Conservation (phyloP, 2,113 vertebrate species). For the Hemiscyllium ocellatum region DNA sequence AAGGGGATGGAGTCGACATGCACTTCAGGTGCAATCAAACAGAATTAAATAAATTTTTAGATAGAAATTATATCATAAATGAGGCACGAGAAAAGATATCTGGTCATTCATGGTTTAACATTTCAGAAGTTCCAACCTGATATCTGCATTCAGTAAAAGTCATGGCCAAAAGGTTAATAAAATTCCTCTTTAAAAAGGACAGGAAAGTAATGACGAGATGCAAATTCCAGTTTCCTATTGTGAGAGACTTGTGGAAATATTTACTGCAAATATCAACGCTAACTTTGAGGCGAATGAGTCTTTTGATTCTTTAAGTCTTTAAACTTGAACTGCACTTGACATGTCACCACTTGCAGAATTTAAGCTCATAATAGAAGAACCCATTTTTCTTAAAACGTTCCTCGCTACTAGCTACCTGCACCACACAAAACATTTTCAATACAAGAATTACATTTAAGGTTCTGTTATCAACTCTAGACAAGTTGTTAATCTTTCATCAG, state of each 20-base stretch:
- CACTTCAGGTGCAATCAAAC: background rate
- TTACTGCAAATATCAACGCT: background rate
- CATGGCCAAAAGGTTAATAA: background rate
- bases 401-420: background rate
- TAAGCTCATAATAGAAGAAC: background rate
- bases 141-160: background rate
- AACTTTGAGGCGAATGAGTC: background rate
- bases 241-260: too few relatives aligned
- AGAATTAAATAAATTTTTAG: background rate
- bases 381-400: background rate
- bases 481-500: too few relatives aligned
- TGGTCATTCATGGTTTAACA: background rate
- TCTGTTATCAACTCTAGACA: background rate
- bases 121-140: background rate
- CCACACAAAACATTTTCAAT: too few relatives aligned
- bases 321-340: background rate
- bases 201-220: background rate
- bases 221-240: background rate
- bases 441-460: background rate
- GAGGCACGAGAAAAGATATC: background rate
- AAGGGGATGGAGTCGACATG: too few relatives aligned
- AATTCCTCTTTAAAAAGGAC: background rate
- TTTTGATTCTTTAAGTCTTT: background rate
- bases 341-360: background rate
- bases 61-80: background rate